These are phyloP conservation scores for Parascotia fuliginaria DNA, from an alignment of 2,888 invertebrate genomes.

Conservation along the genomic window DNA sequence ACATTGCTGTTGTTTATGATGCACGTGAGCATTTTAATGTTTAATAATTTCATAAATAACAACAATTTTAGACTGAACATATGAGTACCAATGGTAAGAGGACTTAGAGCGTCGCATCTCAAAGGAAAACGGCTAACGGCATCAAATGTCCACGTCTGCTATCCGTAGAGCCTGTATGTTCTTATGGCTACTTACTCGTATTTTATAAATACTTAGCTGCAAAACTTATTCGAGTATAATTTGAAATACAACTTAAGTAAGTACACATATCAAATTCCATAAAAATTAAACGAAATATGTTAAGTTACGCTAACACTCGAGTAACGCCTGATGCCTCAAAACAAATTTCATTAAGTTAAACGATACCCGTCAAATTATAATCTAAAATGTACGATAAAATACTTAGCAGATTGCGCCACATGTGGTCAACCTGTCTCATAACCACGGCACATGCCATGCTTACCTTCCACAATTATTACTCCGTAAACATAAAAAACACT, in stretches of 20 bases:
- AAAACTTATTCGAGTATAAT: slow-evolving; percentile 32
- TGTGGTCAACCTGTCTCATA: slow-evolving; percentile 85
- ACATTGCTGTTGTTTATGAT: slow-evolving; percentile 58
- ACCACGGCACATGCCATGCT: slow-evolving; percentile 83
- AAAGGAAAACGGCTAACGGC: background rate
- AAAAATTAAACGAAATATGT: slow-evolving; percentile 28
- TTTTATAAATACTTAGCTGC: slow-evolving; percentile 5
- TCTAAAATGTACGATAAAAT: slow-evolving; percentile 74
- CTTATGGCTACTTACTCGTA: background rate
- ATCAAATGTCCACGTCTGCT: slow-evolving; percentile 1
- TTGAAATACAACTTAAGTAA: slow-evolving; percentile 16
- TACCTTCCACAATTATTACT: slow-evolving; percentile 76
- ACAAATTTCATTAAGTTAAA: slow-evolving; percentile 70
- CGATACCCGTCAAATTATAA: slow-evolving; percentile 70
- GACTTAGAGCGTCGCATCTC: background rate
- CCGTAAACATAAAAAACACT: slow-evolving; percentile 69
- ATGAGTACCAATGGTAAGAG: background rate
- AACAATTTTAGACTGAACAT: slow-evolving; percentile 29
- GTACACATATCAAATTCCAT: slow-evolving; percentile 20
- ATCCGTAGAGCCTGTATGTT: background rate
- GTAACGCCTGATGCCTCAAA: slow-evolving; percentile 49
- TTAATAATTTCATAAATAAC: slow-evolving; percentile 48
- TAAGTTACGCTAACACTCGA: slow-evolving; percentile 34
- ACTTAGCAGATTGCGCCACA: slow-evolving; percentile 80
- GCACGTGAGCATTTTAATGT: slow-evolving; percentile 46